Conservation (phyloP, 2,797 vertebrate genomes). For the Spea hammondii region DNA sequence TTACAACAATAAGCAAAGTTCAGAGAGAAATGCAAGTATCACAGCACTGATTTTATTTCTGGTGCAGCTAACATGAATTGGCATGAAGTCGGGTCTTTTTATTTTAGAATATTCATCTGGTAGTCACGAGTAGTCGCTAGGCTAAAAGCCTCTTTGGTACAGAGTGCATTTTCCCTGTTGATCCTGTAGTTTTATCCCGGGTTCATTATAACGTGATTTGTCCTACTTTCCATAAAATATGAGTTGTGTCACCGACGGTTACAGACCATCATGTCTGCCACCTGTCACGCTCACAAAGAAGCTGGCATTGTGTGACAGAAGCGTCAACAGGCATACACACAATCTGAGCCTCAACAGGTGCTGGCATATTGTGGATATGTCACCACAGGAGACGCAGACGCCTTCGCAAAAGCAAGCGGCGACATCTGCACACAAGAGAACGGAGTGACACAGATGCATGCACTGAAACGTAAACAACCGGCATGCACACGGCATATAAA, state of each 20-base stretch:
- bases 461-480: background rate
- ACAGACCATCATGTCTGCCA: background rate
- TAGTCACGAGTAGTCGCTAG: too few relatives aligned
- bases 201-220: too few relatives aligned
- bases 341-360: background rate
- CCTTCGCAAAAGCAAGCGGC: too few relatives aligned
- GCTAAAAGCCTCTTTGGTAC: too few relatives aligned
- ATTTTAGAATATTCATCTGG: too few relatives aligned
- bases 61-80: too few relatives aligned
- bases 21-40: too few relatives aligned
- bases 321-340: background rate
- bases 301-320: background rate
- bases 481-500: background rate
- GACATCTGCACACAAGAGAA: background rate
- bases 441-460: background rate
- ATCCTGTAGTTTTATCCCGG: too few relatives aligned
- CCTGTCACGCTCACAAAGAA: background rate
- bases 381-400: background rate
- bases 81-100: too few relatives aligned
- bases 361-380: conserved; percentile 3
- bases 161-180: background rate
- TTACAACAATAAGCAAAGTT: too few relatives aligned
- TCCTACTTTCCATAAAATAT: too few relatives aligned
- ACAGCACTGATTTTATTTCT: too few relatives aligned
- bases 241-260: background rate